Evolutionary conservation across 30 jellyfish, hydroid and myxozoan genomes (phyloP), one percentile per base, ranked within the genome.

Genomic region (Calvadosia cruxmelitensis): DNA sequence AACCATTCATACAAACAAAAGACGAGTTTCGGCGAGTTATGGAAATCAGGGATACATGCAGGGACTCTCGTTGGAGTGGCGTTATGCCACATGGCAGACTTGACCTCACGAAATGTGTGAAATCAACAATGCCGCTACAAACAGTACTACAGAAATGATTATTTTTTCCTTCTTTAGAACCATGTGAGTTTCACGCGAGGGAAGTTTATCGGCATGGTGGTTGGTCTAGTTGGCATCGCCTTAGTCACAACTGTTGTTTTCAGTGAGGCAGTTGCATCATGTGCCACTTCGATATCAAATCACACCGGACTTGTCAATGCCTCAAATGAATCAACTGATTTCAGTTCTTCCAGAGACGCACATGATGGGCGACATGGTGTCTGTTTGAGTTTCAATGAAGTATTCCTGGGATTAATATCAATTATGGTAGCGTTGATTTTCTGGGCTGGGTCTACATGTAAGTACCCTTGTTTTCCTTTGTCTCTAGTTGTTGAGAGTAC

Each of bases 371-470:
- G n/a, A 32, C 74, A 72, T 35, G 95, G 76, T 64, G 64, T 63
- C 25, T 83, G 95, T 53, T 29, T 75, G 66, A 26, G 30, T 0
- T 68, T 73, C 13, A 57, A 30, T 24, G 91, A 76, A 26, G 33
- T 76, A 0, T 29, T 50, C 23, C 35, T 29, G 28, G 91, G 92
- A n/a, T 48, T 75, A n/a, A 32, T 76, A 15, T 78, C 91, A 7
- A 53, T 76, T 29, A 27, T 69, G 13, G 25, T 36, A 53, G 95
- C 85, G 1, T 66, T 91, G 0, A 27, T 75, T 23, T 68, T 83
- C 1, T 83, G 95, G 95, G 90, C 85, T 24, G 68, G 71, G 1
- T 75, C 85, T 12, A 35, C 91, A 76, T 84, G 95, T 83, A 31
- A 15, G 82, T 49, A 0, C 23, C 32, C 7, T 27, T 2, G 12